Evolutionary conservation across 2,113 vertebrate species (phyloP), one percentile per base, ranked within the genome.

Genomic region (Rhabdornis inornatus): DNA sequence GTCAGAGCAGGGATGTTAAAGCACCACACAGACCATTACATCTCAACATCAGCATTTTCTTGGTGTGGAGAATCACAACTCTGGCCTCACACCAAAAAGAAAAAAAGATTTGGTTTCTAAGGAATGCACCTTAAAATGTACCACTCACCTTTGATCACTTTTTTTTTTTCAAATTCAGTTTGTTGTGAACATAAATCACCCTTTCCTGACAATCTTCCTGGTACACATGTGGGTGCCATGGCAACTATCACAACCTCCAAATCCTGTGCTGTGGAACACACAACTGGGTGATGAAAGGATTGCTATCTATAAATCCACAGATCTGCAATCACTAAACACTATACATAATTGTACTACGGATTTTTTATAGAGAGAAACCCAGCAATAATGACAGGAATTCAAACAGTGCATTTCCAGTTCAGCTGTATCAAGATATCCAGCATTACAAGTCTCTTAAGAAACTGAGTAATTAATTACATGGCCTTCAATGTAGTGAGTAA

Each of bases 141-240:
- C 15, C 55, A 45, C 52, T 89, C 61, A 71, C 37, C 35, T 77
- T 50, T 80, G 76, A 89, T 89, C 12, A 53, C 25, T 17, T 63
- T 61, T 52, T 65, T 20, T 44, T 40, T 19, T 16, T 13, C 39
- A 3, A 57, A 80, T 71, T 92, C 44, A 45, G n/a, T 83, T 78
- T 89, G 65, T 65, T 93, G 83, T 72, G 91, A 90, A 83, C 63
- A 86, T 88, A 96, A 96, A 90, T 94, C 86, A 94, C 61, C 81
- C n/a, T 66, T 65, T 39, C 68, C 59, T 7, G 7, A 74, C 68
- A 95, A 83, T 88, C 87, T 93, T 40, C 61, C 55, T 68, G 44
- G 75, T 78, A 86, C 75, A 93, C 85, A 92, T 72, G 92, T 81
- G 90, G 96, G 44, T 89, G 40, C 87, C 95, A 97, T 92, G 81